These are phyloP conservation scores for Goniozus legneri DNA, from an alignment of 1,140 invertebrate genomes.

Conservation along the genomic window DNA sequence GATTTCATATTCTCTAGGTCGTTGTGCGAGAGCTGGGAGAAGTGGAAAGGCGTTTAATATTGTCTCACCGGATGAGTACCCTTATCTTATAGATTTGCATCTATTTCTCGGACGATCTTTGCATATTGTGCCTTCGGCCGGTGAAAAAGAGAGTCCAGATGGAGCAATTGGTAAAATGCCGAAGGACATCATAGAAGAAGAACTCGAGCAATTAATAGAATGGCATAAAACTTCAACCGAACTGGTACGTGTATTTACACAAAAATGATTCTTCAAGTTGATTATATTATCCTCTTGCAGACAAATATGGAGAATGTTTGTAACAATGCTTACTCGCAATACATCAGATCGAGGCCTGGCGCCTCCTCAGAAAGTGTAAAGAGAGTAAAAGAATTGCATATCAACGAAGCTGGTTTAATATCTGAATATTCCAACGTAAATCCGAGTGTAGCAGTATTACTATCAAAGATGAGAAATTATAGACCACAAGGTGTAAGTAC, in stretches of 20 bases:
- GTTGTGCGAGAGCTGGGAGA: constrained; percentile 93
- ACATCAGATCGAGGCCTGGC: constrained; percentile 77
- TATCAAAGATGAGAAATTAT: constrained; percentile 79
- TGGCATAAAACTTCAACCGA: constrained; percentile 73
- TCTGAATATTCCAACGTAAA: constrained; percentile 36
- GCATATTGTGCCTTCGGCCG: constrained; percentile 55
- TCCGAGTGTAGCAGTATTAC: constrained; percentile 51
- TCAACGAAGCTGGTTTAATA: constrained; percentile 53
- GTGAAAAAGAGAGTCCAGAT: constrained; percentile 49
- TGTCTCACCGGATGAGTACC: constrained; percentile 82
- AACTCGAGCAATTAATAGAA: constrained; percentile 72
- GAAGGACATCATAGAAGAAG: constrained; percentile 76
- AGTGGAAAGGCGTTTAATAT: constrained; percentile 87
- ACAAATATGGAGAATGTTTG: constrained; percentile 72
- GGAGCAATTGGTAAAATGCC: constrained; percentile 76
- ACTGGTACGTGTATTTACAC: constrained; percentile 62
- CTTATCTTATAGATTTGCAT: constrained; percentile 90
- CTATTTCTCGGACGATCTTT: constrained; percentile 85
- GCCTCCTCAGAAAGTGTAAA: constrained; percentile 87
- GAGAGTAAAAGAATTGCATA: constrained; percentile 68
- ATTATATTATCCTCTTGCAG: constrained; percentile 53
- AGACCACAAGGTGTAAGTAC: constrained; percentile 75
- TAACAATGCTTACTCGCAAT: constrained; percentile 88
- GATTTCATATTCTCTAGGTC: constrained; percentile 58
- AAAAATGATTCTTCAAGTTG: constrained; percentile 3